Base-by-base conservation (phyloP, 2,888 invertebrate species). In the Spatulosminthurus flaviceps region DNA sequence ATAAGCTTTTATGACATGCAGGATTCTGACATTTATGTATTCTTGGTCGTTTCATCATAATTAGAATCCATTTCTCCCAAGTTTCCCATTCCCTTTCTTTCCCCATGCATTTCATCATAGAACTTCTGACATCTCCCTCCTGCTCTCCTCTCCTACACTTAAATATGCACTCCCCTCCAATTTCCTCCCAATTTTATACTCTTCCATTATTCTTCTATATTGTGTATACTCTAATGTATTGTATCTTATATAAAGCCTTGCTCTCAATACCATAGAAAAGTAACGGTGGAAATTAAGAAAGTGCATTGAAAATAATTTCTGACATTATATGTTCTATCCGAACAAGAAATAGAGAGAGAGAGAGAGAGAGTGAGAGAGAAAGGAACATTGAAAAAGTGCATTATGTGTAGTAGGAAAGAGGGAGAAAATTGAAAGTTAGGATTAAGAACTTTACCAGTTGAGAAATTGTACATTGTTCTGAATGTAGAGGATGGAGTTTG, bases 31-130 rank as follows among this genome's bases (percentile, higher is more conserved):
- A 76, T 80, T 80, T 80, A 78, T 80, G 77, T 77, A 78, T 80
- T 80, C 78, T 78, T 80, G 75, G 75, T 81, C 81, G 72, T 74
- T 81, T 77, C 81, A 81, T 77, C 76, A 81, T 79, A 81, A 81
- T 81, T 79, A 81, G 81, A 79, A 79, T 79, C 79, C 79, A 79
- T 79, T 79, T 76, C 79, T 71, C 76, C 71, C 74, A 61, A n/a
- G 60, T 69, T 28, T 70, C 73, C 69, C 42, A 70, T 28, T 71
- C 67, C 43, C 70, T 29, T 66, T 24, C 74, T 76, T 41, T 64
- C 41, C 66, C 75, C 69, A 75, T 75, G 34, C 79, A 75, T 79
- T 79, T 79, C 75, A 79, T 64, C 64, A 75, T 79, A 60, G 61
- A 43, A 71, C 76, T 79, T 76, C 72, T 76, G 79, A 76, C 76